A percentile compares a stretch with the other conserved stretches of the same genome.
Evolutionary conservation across 2,888 invertebrate genomes (phyloP).

Genomic region (Calephelis perditalis): DNA sequence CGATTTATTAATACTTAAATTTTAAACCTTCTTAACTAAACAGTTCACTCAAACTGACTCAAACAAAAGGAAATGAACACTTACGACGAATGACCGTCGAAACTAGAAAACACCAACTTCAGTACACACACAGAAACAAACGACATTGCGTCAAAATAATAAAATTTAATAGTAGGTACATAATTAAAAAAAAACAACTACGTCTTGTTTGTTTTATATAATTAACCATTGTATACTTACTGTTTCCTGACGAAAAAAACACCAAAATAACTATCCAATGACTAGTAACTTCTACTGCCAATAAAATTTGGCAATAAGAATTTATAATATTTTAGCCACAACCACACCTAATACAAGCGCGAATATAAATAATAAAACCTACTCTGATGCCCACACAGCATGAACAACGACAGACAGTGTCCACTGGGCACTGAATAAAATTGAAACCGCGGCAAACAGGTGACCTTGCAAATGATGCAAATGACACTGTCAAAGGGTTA

Average conservation of each 20-base stretch:
- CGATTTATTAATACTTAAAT: no score
- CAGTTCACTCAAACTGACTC: neutral
- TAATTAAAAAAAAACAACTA: neutral
- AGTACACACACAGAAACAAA: no score
- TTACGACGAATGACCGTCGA: neutral
- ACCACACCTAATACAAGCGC: neutral
- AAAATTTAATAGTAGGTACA: neutral
- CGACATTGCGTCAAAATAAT: no score
- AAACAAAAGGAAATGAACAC: constrained; percentile 6
- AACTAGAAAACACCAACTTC: neutral
- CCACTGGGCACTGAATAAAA: neutral
- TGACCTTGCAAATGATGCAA: constrained; percentile 6
- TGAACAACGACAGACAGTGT: neutral
- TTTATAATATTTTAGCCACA: constrained; percentile 1
- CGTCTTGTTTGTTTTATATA: neutral
- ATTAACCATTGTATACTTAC: neutral
- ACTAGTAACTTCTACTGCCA: neutral
- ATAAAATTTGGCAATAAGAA: constrained; percentile 9
- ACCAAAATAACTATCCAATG: neutral
- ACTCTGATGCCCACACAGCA: neutral
- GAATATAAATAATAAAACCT: constrained; percentile 3
- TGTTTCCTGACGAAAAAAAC: neutral
- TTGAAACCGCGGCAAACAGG: constrained; percentile 6
- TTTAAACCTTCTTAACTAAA: no score
- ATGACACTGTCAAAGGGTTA: constrained; percentile 7